phyloP scores from a whole-genome alignment of 2,888 invertebrate species.

The Heliconius erato region DNA sequence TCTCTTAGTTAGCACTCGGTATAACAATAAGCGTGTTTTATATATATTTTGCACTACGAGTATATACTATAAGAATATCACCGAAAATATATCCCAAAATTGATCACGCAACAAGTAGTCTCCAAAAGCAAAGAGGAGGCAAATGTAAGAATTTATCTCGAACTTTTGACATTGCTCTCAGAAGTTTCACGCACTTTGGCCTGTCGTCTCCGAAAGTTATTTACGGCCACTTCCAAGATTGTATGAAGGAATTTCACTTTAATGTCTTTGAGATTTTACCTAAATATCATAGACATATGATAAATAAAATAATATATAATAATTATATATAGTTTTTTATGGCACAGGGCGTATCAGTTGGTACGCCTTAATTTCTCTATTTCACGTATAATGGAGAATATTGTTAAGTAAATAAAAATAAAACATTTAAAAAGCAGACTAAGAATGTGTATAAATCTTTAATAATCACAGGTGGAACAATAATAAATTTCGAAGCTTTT shows the following conservation, averaged over 20 bases:
- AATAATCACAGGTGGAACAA: too few relatives aligned
- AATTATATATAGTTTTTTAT: not conserved
- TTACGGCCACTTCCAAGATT: constrained; percentile 32
- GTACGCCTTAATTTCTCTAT: too few relatives aligned
- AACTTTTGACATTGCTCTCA: constrained; percentile 34
- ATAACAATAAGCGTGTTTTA: too few relatives aligned
- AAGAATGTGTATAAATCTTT: too few relatives aligned
- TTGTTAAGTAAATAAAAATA: too few relatives aligned
- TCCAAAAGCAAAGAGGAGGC: not conserved
- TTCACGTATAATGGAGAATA: too few relatives aligned
- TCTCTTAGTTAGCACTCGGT: too few relatives aligned
- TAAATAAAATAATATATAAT: not conserved
- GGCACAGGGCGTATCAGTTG: too few relatives aligned
- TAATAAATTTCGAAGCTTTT: too few relatives aligned
- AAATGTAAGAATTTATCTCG: constrained; percentile 7
- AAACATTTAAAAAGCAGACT: too few relatives aligned
- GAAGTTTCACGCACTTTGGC: constrained; percentile 31
- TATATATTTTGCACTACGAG: too few relatives aligned
- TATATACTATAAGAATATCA: too few relatives aligned
- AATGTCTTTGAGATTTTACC: constrained; percentile 10
- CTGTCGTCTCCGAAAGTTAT: constrained; percentile 4
- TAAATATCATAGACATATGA: not conserved
- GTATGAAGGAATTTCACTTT: not conserved
- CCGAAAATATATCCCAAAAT: not conserved
- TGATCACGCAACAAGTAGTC: constrained; percentile 12